Percentiles rank a stretch among this genome's conserved stretches.
phyloP scores from a whole-genome alignment of 2,888 invertebrate species.

The Crepidodera aurea region DNA sequence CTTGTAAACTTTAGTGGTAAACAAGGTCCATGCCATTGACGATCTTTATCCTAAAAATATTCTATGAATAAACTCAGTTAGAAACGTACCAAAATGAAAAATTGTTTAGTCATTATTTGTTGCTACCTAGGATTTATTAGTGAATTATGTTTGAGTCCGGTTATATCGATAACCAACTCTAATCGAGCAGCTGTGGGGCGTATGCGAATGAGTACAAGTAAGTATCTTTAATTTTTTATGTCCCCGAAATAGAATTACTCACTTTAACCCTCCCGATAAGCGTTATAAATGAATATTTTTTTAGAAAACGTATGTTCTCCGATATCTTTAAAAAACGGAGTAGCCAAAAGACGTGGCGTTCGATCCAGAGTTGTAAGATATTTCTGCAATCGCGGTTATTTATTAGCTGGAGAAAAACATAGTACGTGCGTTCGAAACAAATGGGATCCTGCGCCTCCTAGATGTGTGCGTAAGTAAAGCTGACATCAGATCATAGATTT shows the following conservation, averaged over 20 bases:
- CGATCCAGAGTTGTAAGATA: constrained; percentile 68
- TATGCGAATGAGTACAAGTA: no score
- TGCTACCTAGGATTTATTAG: constrained; percentile 15
- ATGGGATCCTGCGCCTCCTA: constrained; percentile 76
- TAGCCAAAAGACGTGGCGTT: constrained; percentile 55
- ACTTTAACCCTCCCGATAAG: no score
- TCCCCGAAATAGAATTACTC: no score
- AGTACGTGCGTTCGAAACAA: constrained; percentile 72
- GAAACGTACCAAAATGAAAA: constrained; percentile 12
- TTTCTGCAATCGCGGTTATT: constrained; percentile 67
- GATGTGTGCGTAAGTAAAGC: constrained; percentile 79
- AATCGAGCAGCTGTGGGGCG: not conserved
- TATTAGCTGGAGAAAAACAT: constrained; percentile 74
- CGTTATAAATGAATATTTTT: no score
- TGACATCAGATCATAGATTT: no score
- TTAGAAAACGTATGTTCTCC: constrained; percentile 41
- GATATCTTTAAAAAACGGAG: constrained; percentile 51
- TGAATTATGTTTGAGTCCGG: constrained; percentile 13
- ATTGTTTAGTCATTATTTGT: constrained; percentile 15
- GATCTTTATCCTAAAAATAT: no score
- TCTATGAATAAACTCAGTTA: not conserved
- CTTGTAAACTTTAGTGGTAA: constrained; percentile 19
- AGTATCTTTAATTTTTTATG: no score
- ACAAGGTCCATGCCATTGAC: constrained; percentile 19
- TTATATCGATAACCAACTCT: not conserved